These are phyloP conservation scores for Epizoanthus scotinus DNA, from an alignment of 92 coral and sea anemone species.

Conservation along the genomic window DNA sequence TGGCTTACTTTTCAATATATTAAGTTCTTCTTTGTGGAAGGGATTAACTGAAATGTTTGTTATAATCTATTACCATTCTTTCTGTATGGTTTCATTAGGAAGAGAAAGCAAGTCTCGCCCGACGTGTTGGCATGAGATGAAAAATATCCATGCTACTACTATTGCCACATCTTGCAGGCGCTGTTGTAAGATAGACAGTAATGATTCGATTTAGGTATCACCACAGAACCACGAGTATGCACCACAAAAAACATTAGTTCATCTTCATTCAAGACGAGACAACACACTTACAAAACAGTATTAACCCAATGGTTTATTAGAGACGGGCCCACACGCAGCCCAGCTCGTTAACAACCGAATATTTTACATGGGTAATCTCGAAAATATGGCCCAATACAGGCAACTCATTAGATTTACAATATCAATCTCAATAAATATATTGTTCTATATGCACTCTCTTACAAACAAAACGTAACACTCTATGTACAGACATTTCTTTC, in stretches of 20 bases:
- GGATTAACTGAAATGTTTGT: not conserved
- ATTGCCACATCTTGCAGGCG: too few species aligned
- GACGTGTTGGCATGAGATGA: constrained; percentile 6
- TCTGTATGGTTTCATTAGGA: not conserved
- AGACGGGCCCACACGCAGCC: not conserved
- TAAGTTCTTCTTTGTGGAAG: not conserved
- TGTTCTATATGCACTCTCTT: not conserved
- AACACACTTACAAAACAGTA: not conserved
- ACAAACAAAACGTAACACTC: not conserved
- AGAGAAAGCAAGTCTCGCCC: not conserved
- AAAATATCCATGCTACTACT: not conserved
- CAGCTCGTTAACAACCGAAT: not conserved
- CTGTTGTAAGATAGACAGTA: too few species aligned
- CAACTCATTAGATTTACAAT: constrained; percentile 4
- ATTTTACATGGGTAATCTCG: not conserved
- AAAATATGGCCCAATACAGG: not conserved
- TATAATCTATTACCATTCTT: too few species aligned
- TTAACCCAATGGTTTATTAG: constrained; percentile 9
- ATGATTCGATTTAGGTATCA: too few species aligned
- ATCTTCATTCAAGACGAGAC: not conserved
- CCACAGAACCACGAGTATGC: too few species aligned
- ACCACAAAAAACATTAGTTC: too few species aligned
- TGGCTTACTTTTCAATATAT: constrained; percentile 9
- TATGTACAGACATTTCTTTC: not conserved
- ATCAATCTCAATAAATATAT: constrained; percentile 23